Percentiles rank a stretch among this genome's conserved stretches.
Evolutionary conservation across 2,113 vertebrate genomes (phyloP).

Genomic region (Lophius piscatorius): DNA sequence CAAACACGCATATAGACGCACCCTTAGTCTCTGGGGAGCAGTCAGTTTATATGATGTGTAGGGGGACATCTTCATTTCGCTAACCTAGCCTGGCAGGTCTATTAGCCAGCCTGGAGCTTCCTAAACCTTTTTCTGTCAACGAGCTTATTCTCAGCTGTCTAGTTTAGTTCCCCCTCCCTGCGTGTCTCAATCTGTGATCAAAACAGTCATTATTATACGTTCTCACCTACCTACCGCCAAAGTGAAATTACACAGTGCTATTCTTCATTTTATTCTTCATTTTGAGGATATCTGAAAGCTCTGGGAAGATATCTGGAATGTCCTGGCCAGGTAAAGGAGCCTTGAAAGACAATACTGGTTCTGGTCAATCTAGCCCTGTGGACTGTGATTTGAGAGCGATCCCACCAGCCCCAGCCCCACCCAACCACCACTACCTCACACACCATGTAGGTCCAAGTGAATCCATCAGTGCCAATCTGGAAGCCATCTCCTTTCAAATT

Average conservation of each 20-base stretch:
- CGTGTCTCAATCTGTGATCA: slow-evolving; percentile 68
- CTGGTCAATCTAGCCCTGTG: too few relatives aligned
- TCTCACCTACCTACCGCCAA: slow-evolving; percentile 11
- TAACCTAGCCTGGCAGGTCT: slow-evolving; percentile 76
- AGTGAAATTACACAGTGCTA: slow-evolving; percentile 28
- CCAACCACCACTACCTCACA: neutral
- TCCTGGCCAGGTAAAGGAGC: neutral
- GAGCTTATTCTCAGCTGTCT: slow-evolving; percentile 63
- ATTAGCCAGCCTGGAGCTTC: slow-evolving; percentile 68
- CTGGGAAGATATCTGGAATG: slow-evolving; percentile 1
- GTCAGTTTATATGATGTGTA: slow-evolving; percentile 73
- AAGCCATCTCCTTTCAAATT: slow-evolving; percentile 26
- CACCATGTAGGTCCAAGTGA: slow-evolving; percentile 22
- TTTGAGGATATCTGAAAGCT: slow-evolving; percentile 4
- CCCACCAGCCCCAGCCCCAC: too few relatives aligned
- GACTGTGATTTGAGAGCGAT: too few relatives aligned
- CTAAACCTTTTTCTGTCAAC: slow-evolving; percentile 63
- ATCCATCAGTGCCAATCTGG: slow-evolving; percentile 45
- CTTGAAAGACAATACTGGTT: too few relatives aligned
- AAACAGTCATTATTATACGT: slow-evolving; percentile 61
- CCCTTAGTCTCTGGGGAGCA: slow-evolving; percentile 69
- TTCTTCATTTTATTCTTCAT: slow-evolving; percentile 37
- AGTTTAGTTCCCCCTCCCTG: slow-evolving; percentile 40
- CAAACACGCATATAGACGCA: slow-evolving; percentile 9
- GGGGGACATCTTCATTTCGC: slow-evolving; percentile 77